Evolutionary conservation across 2,888 invertebrate genomes (phyloP), one percentile per base, ranked within the genome.

Genomic region (Napeogenes sylphis): DNA sequence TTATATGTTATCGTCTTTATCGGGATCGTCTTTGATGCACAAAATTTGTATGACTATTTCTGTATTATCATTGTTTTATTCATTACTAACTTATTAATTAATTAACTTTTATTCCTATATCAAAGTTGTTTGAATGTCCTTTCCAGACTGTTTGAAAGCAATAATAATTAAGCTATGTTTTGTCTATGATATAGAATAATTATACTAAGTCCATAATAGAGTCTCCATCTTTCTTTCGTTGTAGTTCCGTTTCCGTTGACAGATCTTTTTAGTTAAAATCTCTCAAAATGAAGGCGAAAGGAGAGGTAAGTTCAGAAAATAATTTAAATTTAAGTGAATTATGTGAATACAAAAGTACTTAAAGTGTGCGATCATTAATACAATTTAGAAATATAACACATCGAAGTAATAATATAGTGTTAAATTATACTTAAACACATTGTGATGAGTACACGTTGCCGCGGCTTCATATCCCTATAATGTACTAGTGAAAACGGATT

Each of bases 201-300:
- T 61, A 33, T 45, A 21, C 21, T 4, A 57, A 61, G 63, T 55
- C 61, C 61, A 63, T 32, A 51, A 8, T 56, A 30, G 14, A 38
- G 55, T 55, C 66, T 68, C 71, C 72, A 73, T 73, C 68, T 72
- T 51, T 71, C 71, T 70, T 70, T 71, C 74, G 73, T 79, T 71
- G 71, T 72, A 79, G 75, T 83, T 87, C 88, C 88, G 87, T 73
- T 88, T 90, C 89, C 89, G 82, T 83, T 87, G 85, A 84, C 84
- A 85, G 81, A 70, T 84, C 92, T 92, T 90, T 88, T 90, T 82
- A 81, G 78, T 77, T 70, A 76, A 82, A 86, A 81, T 74, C 83
- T 85, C 83, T 75, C 76, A 94, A 92, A 91, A 96, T 96, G 96
- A 96, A 95, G 92, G 96, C 96, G 73, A 96, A 96, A 92, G 96